phyloP scores from a whole-genome alignment of 2,113 vertebrate genomes.

The Lophochroa leadbeateri region DNA sequence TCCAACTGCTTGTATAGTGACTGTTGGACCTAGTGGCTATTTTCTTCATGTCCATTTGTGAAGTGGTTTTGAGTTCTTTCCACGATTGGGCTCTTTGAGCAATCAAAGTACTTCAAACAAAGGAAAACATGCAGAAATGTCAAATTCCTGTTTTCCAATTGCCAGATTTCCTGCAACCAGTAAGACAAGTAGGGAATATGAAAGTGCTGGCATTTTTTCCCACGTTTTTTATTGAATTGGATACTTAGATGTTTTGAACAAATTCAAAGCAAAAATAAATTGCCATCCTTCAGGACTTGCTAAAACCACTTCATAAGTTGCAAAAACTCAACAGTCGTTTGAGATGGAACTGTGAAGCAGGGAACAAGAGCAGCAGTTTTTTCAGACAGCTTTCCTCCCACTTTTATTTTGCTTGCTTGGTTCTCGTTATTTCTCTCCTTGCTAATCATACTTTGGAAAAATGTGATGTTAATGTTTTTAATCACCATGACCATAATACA shows the following conservation, averaged over 20 bases:
- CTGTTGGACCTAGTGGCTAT: background rate
- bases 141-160: background rate
- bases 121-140: background rate
- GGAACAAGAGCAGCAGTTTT: background rate
- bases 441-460: background rate
- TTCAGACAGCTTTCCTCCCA: background rate
- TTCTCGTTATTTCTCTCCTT: background rate
- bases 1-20: background rate
- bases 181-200: background rate
- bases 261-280: constrained; percentile 7
- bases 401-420: background rate
- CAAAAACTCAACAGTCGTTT: background rate
- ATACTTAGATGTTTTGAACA: background rate
- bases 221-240: background rate
- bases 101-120: background rate
- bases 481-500: background rate
- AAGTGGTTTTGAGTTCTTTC: background rate
- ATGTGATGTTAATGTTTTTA: background rate
- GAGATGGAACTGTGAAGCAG: background rate
- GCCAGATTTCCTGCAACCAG: background rate
- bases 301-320: background rate
- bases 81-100: background rate
- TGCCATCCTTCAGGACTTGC: background rate
- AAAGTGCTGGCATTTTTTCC: background rate
- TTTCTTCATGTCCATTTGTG: background rate